These are phyloP conservation scores for Hylaeus anthracinus DNA, from an alignment of 1,140 invertebrate species.

Conservation along the genomic window DNA sequence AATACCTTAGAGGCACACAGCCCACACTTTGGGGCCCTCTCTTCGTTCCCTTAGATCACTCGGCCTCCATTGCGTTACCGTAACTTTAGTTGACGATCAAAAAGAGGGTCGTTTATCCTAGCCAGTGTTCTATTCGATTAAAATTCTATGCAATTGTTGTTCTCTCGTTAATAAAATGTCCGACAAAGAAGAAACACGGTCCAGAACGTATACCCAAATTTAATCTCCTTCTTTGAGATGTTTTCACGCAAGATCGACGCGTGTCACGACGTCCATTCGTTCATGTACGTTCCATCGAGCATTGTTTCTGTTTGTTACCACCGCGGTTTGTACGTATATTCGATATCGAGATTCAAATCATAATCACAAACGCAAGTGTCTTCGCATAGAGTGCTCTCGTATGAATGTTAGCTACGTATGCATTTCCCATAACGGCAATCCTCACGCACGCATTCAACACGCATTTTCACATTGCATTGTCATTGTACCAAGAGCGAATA, in stretches of 20 bases:
- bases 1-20: neutral
- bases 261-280: conserved; percentile 17
- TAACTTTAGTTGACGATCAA: conserved; percentile 45
- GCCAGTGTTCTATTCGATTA: conserved; percentile 70
- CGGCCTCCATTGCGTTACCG: conserved; percentile 40
- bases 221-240: conserved; percentile 57
- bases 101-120: conserved; percentile 65
- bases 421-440: conserved; percentile 56
- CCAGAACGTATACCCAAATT: conserved; percentile 51
- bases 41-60: conserved; percentile 5
- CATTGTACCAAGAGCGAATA: conserved; percentile 54
- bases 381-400: conserved; percentile 23
- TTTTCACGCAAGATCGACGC: neutral
- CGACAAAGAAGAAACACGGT: conserved; percentile 60
- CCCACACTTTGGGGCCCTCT: neutral
- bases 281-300: conserved; percentile 4
- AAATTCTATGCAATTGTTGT: conserved; percentile 73
- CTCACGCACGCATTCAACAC: conserved; percentile 55
- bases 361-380: conserved; percentile 18
- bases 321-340: conserved; percentile 3
- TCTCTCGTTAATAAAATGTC: conserved; percentile 75
- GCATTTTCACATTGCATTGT: conserved; percentile 58
- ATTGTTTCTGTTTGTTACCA: neutral
- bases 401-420: conserved; percentile 33
- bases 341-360: neutral